These are phyloP conservation scores for Cataglyphis rosenhaueri DNA, from an alignment of 2,888 invertebrate species.

Conservation along the genomic window DNA sequence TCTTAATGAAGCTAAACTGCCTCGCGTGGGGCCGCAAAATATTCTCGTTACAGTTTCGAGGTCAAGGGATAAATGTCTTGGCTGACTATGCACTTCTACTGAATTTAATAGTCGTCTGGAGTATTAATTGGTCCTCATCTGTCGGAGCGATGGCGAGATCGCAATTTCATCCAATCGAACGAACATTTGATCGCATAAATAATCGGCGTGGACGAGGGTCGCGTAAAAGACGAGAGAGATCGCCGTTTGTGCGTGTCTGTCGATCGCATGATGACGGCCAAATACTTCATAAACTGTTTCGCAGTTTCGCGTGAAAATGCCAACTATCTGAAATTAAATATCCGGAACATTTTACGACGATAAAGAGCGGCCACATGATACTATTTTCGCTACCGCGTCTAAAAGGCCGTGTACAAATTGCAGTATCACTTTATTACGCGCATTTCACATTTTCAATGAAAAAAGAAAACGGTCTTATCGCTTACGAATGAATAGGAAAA, in stretches of 20 bases:
- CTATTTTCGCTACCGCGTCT: neutral
- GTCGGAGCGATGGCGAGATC: conserved; percentile 57
- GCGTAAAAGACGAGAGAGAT: conserved; percentile 43
- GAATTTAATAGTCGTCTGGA: conserved; percentile 61
- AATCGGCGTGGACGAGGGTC: conserved; percentile 43
- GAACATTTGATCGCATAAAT: conserved; percentile 58
- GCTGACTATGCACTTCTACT: conserved; percentile 24
- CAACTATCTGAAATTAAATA: conserved; percentile 68
- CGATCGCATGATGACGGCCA: neutral
- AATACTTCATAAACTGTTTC: neutral
- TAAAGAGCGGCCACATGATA: neutral
- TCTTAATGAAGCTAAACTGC: neutral
- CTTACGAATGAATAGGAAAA: neutral
- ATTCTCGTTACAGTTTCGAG: conserved; percentile 15
- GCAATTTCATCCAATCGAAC: conserved; percentile 72
- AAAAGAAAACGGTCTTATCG: conserved; percentile 21
- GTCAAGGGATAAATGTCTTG: conserved; percentile 25
- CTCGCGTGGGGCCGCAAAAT: neutral
- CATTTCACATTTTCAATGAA: neutral
- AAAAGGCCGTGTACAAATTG: conserved; percentile 2
- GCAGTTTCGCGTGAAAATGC: conserved; percentile 53
- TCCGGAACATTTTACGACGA: conserved; percentile 58
- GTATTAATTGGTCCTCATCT: conserved; percentile 72
- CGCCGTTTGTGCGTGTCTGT: conserved; percentile 21
- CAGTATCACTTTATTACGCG: neutral